Base-by-base conservation (phyloP, 1,140 invertebrate species). In the Episyrphus balteatus region DNA sequence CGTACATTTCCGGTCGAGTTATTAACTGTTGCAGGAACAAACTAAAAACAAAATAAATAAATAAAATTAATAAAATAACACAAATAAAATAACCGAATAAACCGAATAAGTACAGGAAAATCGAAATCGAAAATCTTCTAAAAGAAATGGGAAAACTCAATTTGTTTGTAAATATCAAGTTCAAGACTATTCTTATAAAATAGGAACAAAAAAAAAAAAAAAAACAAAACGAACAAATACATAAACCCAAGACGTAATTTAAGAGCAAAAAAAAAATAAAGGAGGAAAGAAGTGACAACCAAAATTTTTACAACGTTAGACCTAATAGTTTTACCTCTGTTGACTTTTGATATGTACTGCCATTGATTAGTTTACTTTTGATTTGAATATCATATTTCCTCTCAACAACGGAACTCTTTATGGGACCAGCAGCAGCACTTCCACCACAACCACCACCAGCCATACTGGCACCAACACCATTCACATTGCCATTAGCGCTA, bases 1-100 rank as follows among this genome's bases (percentile, higher is more conserved):
- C 53, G 37, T 54, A 54, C 33, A 59, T 42, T n/a, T 49, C 32
- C 37, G 50, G 56, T 15, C 49, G 53, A 44, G 57, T 65, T 54
- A 62, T 65, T 36, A 52, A 37, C 44, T 49, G 55, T 33, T 48
- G 37, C n/a, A 61, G 32, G 40, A 59, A 48, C 50, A 54, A 59
- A 49, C 51, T 59, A 38, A 52, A 56, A 41, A 56, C 54, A 40
- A 55, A 55, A 49, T 61, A 55, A 46, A 52, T 58, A 59, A 26
- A 54, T 54, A 53, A 38, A 55, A 46, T 59, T 50, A 42, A 58
- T 33, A 51, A 50, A 58, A 51, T 40, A 50, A 33, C n/a, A n/a
- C n/a, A n/a, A n/a, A n/a, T n/a, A n/a, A n/a, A n/a, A n/a, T n/a
- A n/a, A n/a, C n/a, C n/a, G n/a, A n/a, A n/a, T n/a, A n/a, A n/a